A percentile compares a stretch with the other conserved stretches of the same genome.
Conservation (phyloP, 2,113 vertebrate genomes). For the Narcine bancroftii region DNA sequence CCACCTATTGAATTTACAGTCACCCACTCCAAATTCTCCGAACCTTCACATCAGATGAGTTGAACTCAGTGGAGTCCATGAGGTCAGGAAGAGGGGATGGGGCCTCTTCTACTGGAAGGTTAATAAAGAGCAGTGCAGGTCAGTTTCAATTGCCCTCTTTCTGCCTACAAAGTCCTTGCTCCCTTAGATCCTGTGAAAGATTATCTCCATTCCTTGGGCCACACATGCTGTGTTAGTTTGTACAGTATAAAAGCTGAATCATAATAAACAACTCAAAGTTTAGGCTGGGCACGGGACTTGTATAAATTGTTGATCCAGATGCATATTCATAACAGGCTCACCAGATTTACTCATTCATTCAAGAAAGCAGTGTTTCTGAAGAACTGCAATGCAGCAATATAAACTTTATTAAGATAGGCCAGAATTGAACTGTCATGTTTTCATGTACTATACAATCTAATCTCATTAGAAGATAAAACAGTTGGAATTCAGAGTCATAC, state of each 20-base stretch:
- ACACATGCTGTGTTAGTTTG: slow-evolving; percentile 4
- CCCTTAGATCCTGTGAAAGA: not conserved
- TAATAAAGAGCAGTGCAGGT: not conserved
- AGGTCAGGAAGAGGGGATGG: no score
- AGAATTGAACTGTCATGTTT: no score
- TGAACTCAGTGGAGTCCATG: not conserved
- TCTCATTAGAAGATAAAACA: no score
- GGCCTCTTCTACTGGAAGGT: not conserved
- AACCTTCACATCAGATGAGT: not conserved
- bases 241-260: not conserved
- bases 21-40: not conserved
- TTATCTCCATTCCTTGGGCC: not conserved
- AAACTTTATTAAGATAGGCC: no score
- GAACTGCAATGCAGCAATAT: not conserved
- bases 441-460: no score
- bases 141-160: not conserved
- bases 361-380: not conserved
- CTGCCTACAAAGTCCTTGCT: not conserved
- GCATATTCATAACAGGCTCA: not conserved
- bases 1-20: no score
- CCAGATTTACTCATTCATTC: slow-evolving; percentile 9
- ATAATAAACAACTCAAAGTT: slow-evolving; percentile 29
- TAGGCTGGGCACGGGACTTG: not conserved
- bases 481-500: no score
- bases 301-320: slow-evolving; percentile 24